Evolutionary conservation across 2,888 invertebrate species (phyloP), one percentile per base, ranked within the genome.

Genomic region (Andrena camellia): DNA sequence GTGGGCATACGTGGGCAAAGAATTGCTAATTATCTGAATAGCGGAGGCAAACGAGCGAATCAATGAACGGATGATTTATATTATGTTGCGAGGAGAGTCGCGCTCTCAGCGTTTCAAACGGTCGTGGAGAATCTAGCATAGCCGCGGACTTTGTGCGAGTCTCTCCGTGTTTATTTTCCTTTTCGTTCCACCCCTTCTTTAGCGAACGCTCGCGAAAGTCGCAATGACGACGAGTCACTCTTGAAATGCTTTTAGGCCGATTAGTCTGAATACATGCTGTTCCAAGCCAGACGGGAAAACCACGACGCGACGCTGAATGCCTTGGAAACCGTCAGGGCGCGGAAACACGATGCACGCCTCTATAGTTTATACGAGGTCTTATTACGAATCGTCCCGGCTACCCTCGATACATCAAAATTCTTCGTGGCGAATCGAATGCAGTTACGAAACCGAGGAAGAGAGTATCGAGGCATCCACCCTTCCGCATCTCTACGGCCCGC

Each of bases 171-270:
- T 79, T 79, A 79, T 83, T 79, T 76, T 82, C 29, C 79, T 60
- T 72, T 64, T 33, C 42, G 54, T 26, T 29, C 6, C 52, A 0
- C 48, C 42, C 64, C 77, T 69, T 75, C 67, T 70, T 74, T 54
- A 66, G 60, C 29, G 71, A 62, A 42, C 76, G 79, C 78, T 69
- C 67, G 70, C 81, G 70, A 78, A 89, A 89, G 86, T 87, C 77
- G 68, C 81, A 76, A 83, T 75, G 72, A 82, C 83, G 78, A 69
- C 70, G 89, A 85, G 86, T 84, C 81, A 75, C 83, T 77, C 84
- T 92, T 87, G 90, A 90, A 92, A 92, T 91, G 92, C 92, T 92
- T 92, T 93, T 91, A 92, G 92, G 91, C 90, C 92, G 92, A 93
- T 92, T 92, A 92, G 92, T 90, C 90, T 90, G 89, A 86, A 88